A percentile compares a stretch with the other conserved stretches of the same genome.
Conservation (phyloP, 2,888 invertebrate species). For the Marronus borbonicus region DNA sequence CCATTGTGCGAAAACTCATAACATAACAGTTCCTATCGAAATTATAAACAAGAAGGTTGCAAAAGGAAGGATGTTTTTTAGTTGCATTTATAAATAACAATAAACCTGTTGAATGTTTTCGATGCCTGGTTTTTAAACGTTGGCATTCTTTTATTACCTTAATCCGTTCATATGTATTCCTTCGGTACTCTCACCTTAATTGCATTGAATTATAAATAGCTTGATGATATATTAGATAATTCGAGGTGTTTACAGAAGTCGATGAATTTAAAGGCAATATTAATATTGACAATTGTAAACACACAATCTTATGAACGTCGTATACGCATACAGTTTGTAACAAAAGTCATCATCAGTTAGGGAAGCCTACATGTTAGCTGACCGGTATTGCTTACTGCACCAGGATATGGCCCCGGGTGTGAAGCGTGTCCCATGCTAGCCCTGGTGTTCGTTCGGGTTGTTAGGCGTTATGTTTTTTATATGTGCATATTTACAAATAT, state of each 20-base stretch:
- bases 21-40: neutral
- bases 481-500: no score
- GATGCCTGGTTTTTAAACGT: neutral
- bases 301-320: no score
- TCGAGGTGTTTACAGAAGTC: neutral
- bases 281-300: no score
- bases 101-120: neutral
- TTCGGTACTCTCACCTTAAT: neutral
- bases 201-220: conserved; percentile 1
- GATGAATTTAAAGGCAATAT: no score
- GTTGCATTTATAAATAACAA: neutral
- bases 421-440: no score
- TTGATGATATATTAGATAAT: neutral
- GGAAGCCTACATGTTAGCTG: no score
- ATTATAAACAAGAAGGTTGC: conserved; percentile 4
- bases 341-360: no score
- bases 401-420: no score
- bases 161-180: neutral
- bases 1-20: neutral
- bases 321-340: no score
- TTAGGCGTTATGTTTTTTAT: no score
- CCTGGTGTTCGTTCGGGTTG: no score
- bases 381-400: no score
- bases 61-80: conserved; percentile 1
- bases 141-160: conserved; percentile 1